Evolutionary conservation across 2,888 invertebrate genomes (phyloP), one percentile per base, ranked within the genome.

Genomic region (Acholoe squamosa): DNA sequence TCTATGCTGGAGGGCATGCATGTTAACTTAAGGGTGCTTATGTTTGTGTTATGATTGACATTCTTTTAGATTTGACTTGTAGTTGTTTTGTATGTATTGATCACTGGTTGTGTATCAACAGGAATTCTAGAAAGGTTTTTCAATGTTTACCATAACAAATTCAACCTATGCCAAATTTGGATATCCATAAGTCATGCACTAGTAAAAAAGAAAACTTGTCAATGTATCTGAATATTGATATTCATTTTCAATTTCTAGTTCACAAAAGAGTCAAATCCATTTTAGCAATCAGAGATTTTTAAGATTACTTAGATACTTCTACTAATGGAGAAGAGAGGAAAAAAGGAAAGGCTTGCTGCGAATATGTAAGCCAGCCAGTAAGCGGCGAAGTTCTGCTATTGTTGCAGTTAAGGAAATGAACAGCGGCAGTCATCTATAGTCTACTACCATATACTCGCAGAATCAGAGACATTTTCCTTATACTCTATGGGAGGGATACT

Each of bases 1-100:
- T 52, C 52, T 54, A 86, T 54, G 86, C 86, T 52, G 56, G 86
- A 86, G 31, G 52, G 54, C 86, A 86, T 86, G 86, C 86, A 54
- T 54, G 19, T 51, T 86, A 5, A 86, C 3, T 86, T 80, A 80
- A 34, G 19, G 80, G 71, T 71, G 71, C 71, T 28, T 80, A 80
- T 80, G 34, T 33, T 34, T 33, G 80, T 80, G 80, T 80, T 80
- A 33, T 33, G 80, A 34, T 71, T 14, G 25, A 28, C 14, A 71
- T 71, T 28, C 71, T 71, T 14, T 71, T 28, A 71, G 71, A 71
- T 71, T 71, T 71, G 43, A 80, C 80, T 80, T 80, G 80, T 80
- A 43, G 19, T 80, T 33, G 16, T 19, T 80, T 19, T 80, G 43
- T 80, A 34, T 80, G 25, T 80, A 43, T 61, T 61, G 3, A 7